These are phyloP conservation scores for Andrena minutula DNA, from an alignment of 2,888 invertebrate genomes.

Conservation along the genomic window DNA sequence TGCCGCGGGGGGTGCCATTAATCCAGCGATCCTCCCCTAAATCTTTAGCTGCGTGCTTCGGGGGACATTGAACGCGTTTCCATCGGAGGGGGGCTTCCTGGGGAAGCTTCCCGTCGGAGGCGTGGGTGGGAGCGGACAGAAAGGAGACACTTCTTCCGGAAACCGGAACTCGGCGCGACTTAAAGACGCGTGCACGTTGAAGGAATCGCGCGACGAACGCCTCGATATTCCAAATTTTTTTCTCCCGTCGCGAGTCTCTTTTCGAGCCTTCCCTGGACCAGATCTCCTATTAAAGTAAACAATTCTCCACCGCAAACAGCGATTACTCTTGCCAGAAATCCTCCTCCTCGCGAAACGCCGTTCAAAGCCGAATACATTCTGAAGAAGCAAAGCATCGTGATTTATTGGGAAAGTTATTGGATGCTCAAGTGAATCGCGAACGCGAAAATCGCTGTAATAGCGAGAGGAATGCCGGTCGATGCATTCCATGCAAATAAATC, in stretches of 20 bases:
- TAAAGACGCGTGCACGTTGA: slow-evolving; percentile 74
- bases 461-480: too few relatives aligned
- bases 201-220: slow-evolving; percentile 38
- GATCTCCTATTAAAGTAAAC: too few relatives aligned
- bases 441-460: too few relatives aligned
- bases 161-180: slow-evolving; percentile 82
- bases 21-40: slow-evolving; percentile 78
- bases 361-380: too few relatives aligned
- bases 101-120: slow-evolving; percentile 58
- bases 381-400: too few relatives aligned
- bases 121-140: slow-evolving; percentile 51
- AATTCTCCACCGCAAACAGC: too few relatives aligned
- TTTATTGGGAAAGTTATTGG: too few relatives aligned
- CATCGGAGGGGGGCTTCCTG: slow-evolving; percentile 63
- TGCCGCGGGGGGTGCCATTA: slow-evolving; percentile 73
- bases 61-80: slow-evolving; percentile 68
- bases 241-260: background rate
- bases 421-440: too few relatives aligned
- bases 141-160: slow-evolving; percentile 77
- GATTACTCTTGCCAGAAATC: too few relatives aligned
- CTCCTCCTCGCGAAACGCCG: too few relatives aligned
- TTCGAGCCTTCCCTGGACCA: background rate
- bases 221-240: background rate
- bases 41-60: slow-evolving; percentile 74
- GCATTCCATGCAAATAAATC: background rate